Percentiles rank a stretch among this genome's conserved stretches.
These are phyloP conservation scores for Scomberomorus guttatus DNA, from an alignment of 2,797 vertebrate species.

Conservation along the genomic window DNA sequence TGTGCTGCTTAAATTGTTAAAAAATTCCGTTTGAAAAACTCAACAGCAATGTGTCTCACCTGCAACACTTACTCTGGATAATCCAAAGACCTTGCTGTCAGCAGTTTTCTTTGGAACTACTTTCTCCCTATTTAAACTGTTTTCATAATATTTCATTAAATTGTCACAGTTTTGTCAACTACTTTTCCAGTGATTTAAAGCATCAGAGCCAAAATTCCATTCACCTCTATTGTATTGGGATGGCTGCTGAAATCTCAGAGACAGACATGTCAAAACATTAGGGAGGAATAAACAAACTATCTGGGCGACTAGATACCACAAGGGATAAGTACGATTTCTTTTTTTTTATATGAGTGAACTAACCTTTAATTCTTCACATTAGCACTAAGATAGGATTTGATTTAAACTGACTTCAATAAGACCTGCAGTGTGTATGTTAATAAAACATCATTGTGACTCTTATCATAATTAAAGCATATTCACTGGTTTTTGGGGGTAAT, in stretches of 20 bases:
- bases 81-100: not conserved
- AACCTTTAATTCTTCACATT: conserved; percentile 37
- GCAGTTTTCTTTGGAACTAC: not conserved
- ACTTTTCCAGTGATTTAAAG: not conserved
- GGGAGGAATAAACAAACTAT: not conserved
- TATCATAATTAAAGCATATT: conserved; percentile 77
- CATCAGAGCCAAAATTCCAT: not conserved
- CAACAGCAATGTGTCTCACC: not conserved
- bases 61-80: not conserved
- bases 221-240: not conserved
- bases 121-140: not conserved
- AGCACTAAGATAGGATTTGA: conserved; percentile 53
- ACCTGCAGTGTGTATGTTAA: conserved; percentile 71
- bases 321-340: too few relatives aligned
- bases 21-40: not conserved
- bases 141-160: not conserved
- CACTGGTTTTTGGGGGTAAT: conserved; percentile 70
- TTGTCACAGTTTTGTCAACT: not conserved
- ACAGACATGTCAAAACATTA: conserved; percentile 33
- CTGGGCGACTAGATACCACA: too few relatives aligned
- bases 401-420: conserved; percentile 60
- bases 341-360: conserved; percentile 43
- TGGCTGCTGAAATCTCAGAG: conserved; percentile 8
- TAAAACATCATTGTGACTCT: conserved; percentile 78
- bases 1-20: too few relatives aligned